A percentile compares a stretch with the other conserved stretches of the same genome.
Conservation (phyloP, 2,797 vertebrate genomes). For the Trachurus trachurus region DNA sequence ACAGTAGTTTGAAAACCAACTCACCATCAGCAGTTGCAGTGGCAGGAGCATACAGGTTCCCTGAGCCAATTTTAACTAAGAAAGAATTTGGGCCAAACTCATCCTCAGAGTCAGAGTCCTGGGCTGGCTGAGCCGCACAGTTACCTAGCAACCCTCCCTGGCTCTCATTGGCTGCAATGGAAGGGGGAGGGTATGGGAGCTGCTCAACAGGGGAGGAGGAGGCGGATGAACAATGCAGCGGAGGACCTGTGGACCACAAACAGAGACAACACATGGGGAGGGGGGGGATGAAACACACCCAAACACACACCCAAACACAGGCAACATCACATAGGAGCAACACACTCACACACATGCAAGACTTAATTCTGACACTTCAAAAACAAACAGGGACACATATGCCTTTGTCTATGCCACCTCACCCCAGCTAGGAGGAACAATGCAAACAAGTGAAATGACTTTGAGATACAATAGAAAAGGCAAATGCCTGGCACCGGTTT, state of each 20-base stretch:
- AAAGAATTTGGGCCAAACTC: constrained; percentile 98
- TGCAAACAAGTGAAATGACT: constrained; percentile 71
- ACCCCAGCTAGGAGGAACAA: constrained; percentile 70
- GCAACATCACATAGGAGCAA: constrained; percentile 73
- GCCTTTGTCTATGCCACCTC: constrained; percentile 76
- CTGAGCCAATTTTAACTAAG: constrained; percentile 98
- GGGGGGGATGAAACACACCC: constrained; percentile 83
- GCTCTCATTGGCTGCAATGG: constrained; percentile 94
- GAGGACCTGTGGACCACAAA: constrained; percentile 96
- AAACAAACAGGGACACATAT: constrained; percentile 80
- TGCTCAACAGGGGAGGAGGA: constrained; percentile 93
- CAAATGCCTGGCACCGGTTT: constrained; percentile 49
- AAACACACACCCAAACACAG: constrained; percentile 79
- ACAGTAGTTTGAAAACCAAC: constrained; percentile 87
- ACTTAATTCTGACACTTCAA: constrained; percentile 77
- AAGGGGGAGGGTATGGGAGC: constrained; percentile 93
- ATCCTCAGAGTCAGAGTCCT: constrained; percentile 98
- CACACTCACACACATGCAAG: constrained; percentile 55
- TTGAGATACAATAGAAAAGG: constrained; percentile 65
- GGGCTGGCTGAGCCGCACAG: constrained; percentile 94
- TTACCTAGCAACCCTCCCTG: constrained; percentile 98
- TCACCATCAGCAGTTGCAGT: constrained; percentile 91
- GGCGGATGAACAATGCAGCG: constrained; percentile 94
- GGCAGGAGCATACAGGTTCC: constrained; percentile 88
- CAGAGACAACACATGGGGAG: constrained; percentile 89